Base-by-base conservation (phyloP, 2,797 vertebrate species). In the Pelobates cultripes region DNA sequence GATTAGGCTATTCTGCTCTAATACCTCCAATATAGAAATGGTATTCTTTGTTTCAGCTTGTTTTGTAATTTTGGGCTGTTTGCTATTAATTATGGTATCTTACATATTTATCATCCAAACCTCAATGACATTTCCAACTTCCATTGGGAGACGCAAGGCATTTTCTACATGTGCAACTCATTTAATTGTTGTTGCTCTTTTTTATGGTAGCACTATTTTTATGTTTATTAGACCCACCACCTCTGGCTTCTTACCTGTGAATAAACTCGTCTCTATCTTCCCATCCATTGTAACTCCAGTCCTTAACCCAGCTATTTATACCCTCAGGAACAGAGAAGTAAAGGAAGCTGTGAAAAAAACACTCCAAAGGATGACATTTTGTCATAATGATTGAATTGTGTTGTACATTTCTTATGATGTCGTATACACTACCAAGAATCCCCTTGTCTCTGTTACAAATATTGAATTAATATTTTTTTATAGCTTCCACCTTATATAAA, bases 1-100 rank as follows among this genome's bases (percentile, higher is more conserved):
- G 44, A 45, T 88, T 15, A 85, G 85, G 80, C 83, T 88, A 57
- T 85, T 86, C 12, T 87, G 85, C 9, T 86, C 87, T 2, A 82
- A 87, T 60, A 75, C 84, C 60, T 78, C 78, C 13, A 1, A 44
- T 2, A 8, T 72, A 72, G 73, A 85, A 76, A 84, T 75, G 40
- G 3, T 55, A 5, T 83, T 83, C 78, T 79, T 74, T 45, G 40
- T 28, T 3, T 42, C 45, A 28, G 76, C 76, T 64, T 83, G 71
- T 74, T 61, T 53, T 43, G 42, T 79, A 7, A 83, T 83, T 41
- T 47, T 83, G 2, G 66, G 76, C 7, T 70, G 81, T 44, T 79
- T 78, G 28, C 40, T 78, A 9, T 0, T 83, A 6, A 83, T 78
- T 70, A 43, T 74, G 4, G 4, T 79, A 3, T 83, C 81, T 2